Evolutionary conservation across 2,113 vertebrate genomes (phyloP), one percentile per base, ranked within the genome.

Genomic region (Gymnogyps californianus): DNA sequence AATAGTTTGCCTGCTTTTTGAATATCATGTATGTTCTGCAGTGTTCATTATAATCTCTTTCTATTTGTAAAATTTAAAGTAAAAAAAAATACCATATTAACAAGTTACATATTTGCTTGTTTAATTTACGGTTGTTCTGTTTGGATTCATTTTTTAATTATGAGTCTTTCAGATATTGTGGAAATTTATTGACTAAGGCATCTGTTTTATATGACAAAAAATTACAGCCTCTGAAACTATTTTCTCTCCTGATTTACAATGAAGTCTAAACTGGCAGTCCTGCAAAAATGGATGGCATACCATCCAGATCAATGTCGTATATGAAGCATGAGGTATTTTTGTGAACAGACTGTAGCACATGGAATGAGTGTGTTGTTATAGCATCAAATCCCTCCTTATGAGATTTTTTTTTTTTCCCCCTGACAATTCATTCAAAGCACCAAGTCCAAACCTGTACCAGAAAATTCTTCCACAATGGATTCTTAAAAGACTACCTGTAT

Each of bases 61-160:
- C 42, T 65, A 11, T 58, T 74, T 61, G 29, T 81, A 67, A 74
- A 80, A 78, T 47, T 47, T 32, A 28, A 71, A 81, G 52, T 44
- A 66, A 67, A 87, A 95, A 92, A 91, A 94, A 28, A 47, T 83
- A 89, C 47, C 49, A 75, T 96, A 64, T 93, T 93, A 94, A 96
- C 74, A 95, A 95, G 52, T n/a, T 89, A 9, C 2, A 5, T 70
- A 93, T 96, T 89, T 89, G 13, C 81, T 88, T 91, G 28, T 93
- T 77, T 97, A 98, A 97, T 97, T 98, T 98, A 96, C 15, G 55
- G 54, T 92, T 59, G 76, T 95, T 97, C 83, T 91, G 91, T 91
- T 97, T 96, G 69, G 71, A 97, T 98, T 98, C 42, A 93, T 97
- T 98, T 98, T 97, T 96, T 96, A 95, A 98, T 98, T 95, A 98